Evolutionary conservation across 2,888 invertebrate species (phyloP).

Genomic region (Mythimna pallens): DNA sequence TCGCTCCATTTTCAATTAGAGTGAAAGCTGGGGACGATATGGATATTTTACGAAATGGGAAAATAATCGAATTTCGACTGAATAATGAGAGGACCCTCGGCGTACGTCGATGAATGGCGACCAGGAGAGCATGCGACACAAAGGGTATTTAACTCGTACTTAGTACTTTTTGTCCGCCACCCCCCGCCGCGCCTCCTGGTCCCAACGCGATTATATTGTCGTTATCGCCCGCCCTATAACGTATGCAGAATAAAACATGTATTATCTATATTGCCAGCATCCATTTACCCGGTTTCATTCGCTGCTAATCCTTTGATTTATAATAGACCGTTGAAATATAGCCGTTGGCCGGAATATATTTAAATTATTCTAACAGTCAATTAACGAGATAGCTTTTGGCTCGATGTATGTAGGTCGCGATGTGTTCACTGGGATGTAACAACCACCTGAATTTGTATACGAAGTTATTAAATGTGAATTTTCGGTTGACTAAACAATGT

Average conservation of each 20-base stretch:
- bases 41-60: constrained; percentile 90
- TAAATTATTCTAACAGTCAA: constrained; percentile 89
- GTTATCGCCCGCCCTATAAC: constrained; percentile 89
- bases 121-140: constrained; percentile 86
- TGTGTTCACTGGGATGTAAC: constrained; percentile 70
- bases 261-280: constrained; percentile 87
- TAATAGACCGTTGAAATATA: constrained; percentile 86
- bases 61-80: constrained; percentile 90
- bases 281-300: constrained; percentile 83
- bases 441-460: constrained; percentile 67
- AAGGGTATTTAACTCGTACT: constrained; percentile 90
- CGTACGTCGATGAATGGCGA: constrained; percentile 81
- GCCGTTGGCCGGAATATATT: constrained; percentile 87
- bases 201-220: constrained; percentile 85
- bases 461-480: constrained; percentile 69
- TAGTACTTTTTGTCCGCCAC: constrained; percentile 87
- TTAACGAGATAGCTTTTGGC: constrained; percentile 88
- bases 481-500: constrained; percentile 67
- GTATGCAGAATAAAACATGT: constrained; percentile 89
- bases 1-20: constrained; percentile 88
- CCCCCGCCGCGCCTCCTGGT: constrained; percentile 76
- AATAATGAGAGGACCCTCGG: constrained; percentile 89
- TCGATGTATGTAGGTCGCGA: constrained; percentile 77
- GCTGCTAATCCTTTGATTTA: constrained; percentile 90
- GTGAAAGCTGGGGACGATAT: constrained; percentile 88